These are phyloP conservation scores for mouse (Mus musculus) DNA, from an alignment of 2,113 vertebrate genomes.

Conservation along the genomic window DNA sequence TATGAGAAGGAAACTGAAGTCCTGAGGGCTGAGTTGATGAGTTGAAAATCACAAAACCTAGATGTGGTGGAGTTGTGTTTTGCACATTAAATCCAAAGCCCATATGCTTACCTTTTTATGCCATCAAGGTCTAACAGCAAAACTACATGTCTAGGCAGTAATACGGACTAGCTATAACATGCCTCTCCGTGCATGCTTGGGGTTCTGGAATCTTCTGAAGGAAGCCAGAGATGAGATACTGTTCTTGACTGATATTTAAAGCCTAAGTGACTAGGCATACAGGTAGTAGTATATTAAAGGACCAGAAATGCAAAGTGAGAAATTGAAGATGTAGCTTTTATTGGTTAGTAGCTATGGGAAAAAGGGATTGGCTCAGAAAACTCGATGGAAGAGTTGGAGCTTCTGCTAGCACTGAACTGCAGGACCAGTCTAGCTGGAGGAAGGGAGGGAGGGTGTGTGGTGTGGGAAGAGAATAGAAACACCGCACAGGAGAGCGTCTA, in stretches of 20 bases:
- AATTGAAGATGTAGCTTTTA: background rate
- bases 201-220: background rate
- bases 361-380: background rate
- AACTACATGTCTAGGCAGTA: background rate
- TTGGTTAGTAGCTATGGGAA: background rate
- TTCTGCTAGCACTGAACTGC: background rate
- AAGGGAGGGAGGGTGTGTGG: background rate
- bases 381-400: background rate
- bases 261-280: background rate
- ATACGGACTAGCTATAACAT: background rate
- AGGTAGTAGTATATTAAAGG: background rate
- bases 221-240: background rate
- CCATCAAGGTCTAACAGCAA: background rate
- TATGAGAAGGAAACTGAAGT: background rate
- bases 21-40: background rate
- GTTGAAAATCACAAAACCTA: background rate
- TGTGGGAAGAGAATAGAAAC: background rate
- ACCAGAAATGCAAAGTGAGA: background rate
- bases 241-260: slow-evolving; percentile 12
- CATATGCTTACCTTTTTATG: background rate
- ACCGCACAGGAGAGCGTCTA: background rate
- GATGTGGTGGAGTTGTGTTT: background rate
- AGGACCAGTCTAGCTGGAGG: too few relatives aligned
- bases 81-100: background rate
- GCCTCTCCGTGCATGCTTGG: background rate